Percentiles rank a stretch among this genome's conserved stretches.
Conservation (phyloP, 2,797 vertebrate genomes). For the Dromococcyx pavoninus region DNA sequence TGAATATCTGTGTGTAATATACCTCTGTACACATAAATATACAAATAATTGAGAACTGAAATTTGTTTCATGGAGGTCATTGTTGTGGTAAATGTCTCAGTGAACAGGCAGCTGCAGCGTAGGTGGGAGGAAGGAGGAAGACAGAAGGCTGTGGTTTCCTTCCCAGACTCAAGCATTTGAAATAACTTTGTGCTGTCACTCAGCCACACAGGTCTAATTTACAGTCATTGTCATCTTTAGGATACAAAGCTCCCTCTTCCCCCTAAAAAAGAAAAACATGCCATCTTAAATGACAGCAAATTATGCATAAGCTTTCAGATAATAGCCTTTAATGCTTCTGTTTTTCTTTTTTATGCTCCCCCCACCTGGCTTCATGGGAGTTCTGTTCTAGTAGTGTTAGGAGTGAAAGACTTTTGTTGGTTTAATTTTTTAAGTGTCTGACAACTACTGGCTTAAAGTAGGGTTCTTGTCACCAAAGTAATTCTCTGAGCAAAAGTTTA, state of each 20-base stretch:
- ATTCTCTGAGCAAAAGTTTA: neutral
- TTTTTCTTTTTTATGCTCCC: slow-evolving; percentile 8
- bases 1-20: neutral
- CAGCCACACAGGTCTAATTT: slow-evolving; percentile 38
- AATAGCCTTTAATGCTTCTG: slow-evolving; percentile 31
- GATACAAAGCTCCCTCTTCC: slow-evolving; percentile 3
- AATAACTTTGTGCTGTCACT: slow-evolving; percentile 33
- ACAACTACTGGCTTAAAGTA: neutral
- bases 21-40: neutral
- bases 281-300: slow-evolving; percentile 47
- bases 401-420: neutral
- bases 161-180: neutral
- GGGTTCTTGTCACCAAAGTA: neutral
- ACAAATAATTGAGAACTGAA: neutral
- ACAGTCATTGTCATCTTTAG: slow-evolving; percentile 37
- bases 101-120: neutral
- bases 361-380: neutral
- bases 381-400: slow-evolving; percentile 37
- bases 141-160: slow-evolving; percentile 35
- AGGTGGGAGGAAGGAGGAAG: neutral
- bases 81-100: neutral
- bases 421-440: neutral
- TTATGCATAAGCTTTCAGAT: slow-evolving; percentile 50
- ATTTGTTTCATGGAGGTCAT: neutral
- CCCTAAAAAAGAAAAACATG: slow-evolving; percentile 55